Evolutionary conservation across 2,888 invertebrate genomes (phyloP).

Genomic region (Pseudococcus jackbeardsleyi): DNA sequence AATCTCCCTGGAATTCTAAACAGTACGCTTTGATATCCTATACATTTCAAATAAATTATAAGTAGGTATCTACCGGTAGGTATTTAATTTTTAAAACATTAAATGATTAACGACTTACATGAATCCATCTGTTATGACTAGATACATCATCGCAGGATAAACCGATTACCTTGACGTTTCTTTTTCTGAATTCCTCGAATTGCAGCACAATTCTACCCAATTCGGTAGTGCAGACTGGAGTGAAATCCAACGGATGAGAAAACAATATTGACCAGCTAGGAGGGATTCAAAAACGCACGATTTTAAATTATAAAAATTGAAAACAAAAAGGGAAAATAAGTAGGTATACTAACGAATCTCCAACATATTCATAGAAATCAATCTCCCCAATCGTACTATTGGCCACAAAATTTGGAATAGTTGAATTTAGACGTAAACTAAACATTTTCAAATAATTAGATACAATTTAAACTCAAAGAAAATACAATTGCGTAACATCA

Average conservation of each 20-base stretch:
- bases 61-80: background rate
- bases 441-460: background rate
- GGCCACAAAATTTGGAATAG: conserved; percentile 84
- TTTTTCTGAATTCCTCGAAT: conserved; percentile 77
- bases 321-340: background rate
- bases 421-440: conserved; percentile 77
- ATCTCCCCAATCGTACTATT: conserved; percentile 81
- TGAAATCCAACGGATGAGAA: conserved; percentile 90
- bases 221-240: conserved; percentile 92
- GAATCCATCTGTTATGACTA: conserved; percentile 83
- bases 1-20: conserved; percentile 78
- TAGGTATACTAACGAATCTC: conserved; percentile 77
- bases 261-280: conserved; percentile 88
- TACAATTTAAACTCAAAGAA: background rate
- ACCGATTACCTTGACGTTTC: conserved; percentile 82
- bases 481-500: background rate
- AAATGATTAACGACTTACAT: conserved; percentile 70
- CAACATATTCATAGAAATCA: conserved; percentile 83
- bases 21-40: conserved; percentile 80
- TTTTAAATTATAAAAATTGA: background rate
- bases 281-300: background rate
- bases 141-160: conserved; percentile 83
- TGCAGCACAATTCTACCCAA: conserved; percentile 82
- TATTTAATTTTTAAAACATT: no score
- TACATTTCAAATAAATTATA: conserved; percentile 61